phyloP scores from a whole-genome alignment of 2,113 vertebrate genomes.

The Periophthalmodon schlosseri region DNA sequence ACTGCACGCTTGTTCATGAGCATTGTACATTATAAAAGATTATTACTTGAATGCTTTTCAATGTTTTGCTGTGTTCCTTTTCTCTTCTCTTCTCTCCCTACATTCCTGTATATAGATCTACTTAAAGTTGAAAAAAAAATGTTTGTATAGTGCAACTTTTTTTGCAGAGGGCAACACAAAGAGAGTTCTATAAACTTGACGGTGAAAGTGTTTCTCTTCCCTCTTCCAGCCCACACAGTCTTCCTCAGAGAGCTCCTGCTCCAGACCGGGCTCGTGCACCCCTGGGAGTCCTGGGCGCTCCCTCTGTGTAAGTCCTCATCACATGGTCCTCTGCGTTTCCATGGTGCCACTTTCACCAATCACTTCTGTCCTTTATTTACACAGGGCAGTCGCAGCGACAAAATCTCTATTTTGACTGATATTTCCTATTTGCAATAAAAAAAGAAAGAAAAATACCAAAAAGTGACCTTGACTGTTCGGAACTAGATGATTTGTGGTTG shows the following conservation, averaged over 20 bases:
- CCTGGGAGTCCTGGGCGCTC: constrained; percentile 92
- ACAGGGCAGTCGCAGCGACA: constrained; percentile 50
- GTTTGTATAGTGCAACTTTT: neutral
- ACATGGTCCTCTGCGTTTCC: constrained; percentile 13
- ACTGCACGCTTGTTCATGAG: constrained; percentile 27
- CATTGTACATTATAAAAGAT: neutral
- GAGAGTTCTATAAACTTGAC: neutral
- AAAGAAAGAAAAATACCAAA: neutral
- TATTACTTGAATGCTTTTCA: neutral
- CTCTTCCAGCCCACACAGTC: constrained; percentile 83
- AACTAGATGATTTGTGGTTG: constrained; percentile 49
- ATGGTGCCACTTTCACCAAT: constrained; percentile 14
- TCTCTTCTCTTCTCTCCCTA: neutral
- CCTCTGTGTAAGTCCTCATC: constrained; percentile 88
- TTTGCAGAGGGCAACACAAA: neutral
- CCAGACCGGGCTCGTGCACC: constrained; percentile 92
- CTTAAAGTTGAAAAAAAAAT: no score
- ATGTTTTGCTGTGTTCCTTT: neutral
- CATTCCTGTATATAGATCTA: neutral
- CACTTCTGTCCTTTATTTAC: constrained; percentile 44
- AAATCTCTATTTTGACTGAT: constrained; percentile 36
- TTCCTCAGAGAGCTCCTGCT: constrained; percentile 94
- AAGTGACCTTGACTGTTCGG: constrained; percentile 60
- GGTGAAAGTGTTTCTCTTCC: constrained; percentile 24
- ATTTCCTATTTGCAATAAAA: constrained; percentile 25